A percentile compares a stretch with the other conserved stretches of the same genome.
phyloP scores from a whole-genome alignment of 2,797 vertebrate species.

The Spheniscus humboldti region DNA sequence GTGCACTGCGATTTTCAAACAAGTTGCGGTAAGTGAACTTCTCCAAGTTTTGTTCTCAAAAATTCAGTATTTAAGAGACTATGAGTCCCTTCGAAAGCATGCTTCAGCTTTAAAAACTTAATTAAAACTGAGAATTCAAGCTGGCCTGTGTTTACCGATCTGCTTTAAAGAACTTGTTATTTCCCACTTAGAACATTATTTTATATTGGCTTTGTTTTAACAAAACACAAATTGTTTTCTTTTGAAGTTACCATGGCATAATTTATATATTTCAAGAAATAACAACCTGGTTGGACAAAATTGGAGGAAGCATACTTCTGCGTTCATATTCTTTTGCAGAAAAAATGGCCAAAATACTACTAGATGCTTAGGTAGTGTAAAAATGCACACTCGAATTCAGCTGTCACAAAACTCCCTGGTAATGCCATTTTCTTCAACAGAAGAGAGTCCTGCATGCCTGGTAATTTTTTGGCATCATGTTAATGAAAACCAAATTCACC shows the following conservation, averaged over 20 bases:
- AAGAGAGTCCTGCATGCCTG: background rate
- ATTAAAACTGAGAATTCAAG: background rate
- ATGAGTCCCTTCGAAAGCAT: background rate
- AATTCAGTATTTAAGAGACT: background rate
- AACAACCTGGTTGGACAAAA: background rate
- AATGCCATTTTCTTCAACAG: background rate
- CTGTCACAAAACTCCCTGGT: background rate
- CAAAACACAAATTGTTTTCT: background rate
- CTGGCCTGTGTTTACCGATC: background rate
- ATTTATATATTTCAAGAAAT: background rate
- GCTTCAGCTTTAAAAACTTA: background rate
- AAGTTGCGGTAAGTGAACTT: background rate
- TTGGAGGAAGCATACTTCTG: background rate
- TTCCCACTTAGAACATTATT: background rate
- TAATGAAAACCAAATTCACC: constrained; percentile 35
- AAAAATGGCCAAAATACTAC: background rate
- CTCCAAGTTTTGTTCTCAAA: background rate
- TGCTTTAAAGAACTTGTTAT: background rate
- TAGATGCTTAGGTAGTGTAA: background rate
- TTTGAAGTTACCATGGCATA: background rate
- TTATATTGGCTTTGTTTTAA: background rate
- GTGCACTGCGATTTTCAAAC: background rate
- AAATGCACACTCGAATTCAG: background rate
- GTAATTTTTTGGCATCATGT: background rate
- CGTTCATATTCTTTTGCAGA: constrained; percentile 10